Conservation (phyloP, 2,797 vertebrate species). For the Hybognathus amarus region DNA sequence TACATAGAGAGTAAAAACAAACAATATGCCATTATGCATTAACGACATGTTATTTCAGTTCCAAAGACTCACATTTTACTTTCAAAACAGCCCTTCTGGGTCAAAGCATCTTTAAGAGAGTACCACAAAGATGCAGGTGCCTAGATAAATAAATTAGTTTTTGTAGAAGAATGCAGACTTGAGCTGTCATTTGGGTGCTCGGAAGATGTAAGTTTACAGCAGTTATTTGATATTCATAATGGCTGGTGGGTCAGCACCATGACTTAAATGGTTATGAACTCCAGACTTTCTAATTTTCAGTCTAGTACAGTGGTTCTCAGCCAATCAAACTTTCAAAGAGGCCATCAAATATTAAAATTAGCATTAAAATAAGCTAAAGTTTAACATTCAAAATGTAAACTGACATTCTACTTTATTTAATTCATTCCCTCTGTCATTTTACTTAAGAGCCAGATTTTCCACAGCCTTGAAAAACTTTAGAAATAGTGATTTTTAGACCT, state of each 20-base stretch:
- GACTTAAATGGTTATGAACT: neutral
- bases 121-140: constrained; percentile 25
- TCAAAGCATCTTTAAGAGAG: constrained; percentile 7
- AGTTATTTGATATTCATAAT: neutral
- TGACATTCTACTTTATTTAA: neutral
- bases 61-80: constrained; percentile 12
- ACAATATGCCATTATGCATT: constrained; percentile 10
- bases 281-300: neutral
- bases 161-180: constrained; percentile 27
- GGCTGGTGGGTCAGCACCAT: neutral
- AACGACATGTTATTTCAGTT: constrained; percentile 10
- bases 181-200: constrained; percentile 22
- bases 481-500: neutral
- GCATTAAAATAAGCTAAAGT: neutral
- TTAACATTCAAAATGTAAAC: neutral
- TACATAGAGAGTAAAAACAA: constrained; percentile 3
- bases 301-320: neutral
- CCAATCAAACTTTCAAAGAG: neutral
- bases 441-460: neutral
- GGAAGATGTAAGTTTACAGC: neutral
- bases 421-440: neutral
- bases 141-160: constrained; percentile 41
- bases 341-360: neutral
- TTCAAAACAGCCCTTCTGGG: neutral
- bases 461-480: neutral